Conservation (phyloP, 2,888 invertebrate genomes). For the Nudaria mundana region DNA sequence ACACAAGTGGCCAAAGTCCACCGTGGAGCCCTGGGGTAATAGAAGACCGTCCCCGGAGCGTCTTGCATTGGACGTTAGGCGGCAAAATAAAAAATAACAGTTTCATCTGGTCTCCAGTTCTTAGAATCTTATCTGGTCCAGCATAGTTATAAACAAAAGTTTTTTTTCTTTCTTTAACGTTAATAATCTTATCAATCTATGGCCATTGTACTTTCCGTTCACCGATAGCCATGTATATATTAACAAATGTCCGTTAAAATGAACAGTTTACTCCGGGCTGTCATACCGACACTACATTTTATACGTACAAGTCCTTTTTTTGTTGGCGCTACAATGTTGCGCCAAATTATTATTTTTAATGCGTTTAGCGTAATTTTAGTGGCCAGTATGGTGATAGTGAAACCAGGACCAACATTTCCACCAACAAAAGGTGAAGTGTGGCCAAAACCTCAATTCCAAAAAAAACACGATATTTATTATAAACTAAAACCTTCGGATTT, state of each 20-base stretch:
- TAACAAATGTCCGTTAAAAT: constrained; percentile 4
- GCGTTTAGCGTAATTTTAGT: constrained; percentile 28
- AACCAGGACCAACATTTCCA: constrained; percentile 36
- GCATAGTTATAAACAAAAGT: neutral
- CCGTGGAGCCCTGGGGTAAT: too few relatives aligned
- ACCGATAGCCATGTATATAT: neutral
- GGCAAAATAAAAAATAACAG: too few relatives aligned
- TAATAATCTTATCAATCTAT: constrained; percentile 13
- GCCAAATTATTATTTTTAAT: constrained; percentile 25
- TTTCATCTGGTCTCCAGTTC: too few relatives aligned
- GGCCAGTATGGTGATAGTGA: constrained; percentile 21
- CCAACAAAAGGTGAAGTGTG: constrained; percentile 82
- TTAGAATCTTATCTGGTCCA: too few relatives aligned
- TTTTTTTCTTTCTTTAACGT: constrained; percentile 1
- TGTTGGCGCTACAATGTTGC: constrained; percentile 37
- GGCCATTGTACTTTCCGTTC: too few relatives aligned
- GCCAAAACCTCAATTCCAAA: constrained; percentile 83
- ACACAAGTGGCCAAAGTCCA: too few relatives aligned
- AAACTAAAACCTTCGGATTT: constrained; percentile 73
- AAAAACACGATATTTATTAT: constrained; percentile 60
- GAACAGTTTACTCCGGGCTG: constrained; percentile 21
- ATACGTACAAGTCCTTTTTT: neutral
- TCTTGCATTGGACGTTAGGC: too few relatives aligned
- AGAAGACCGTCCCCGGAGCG: too few relatives aligned
- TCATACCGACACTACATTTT: constrained; percentile 14